phyloP scores from a whole-genome alignment of 2,797 vertebrate genomes.

The Hydrolagus colliei region DNA sequence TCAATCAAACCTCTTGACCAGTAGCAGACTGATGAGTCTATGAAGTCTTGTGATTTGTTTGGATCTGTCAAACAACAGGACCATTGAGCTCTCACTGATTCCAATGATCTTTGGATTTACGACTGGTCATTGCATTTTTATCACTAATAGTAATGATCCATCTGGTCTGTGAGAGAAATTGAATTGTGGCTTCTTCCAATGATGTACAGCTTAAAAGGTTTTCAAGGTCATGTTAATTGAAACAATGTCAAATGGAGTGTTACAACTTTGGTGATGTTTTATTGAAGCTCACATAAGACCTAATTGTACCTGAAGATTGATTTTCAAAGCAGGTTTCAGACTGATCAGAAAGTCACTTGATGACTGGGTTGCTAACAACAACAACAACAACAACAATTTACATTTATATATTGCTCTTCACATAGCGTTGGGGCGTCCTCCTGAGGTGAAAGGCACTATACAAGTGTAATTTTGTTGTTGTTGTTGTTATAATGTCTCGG shows the following conservation, averaged over 20 bases:
- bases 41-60: constrained; percentile 6
- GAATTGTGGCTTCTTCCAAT: neutral
- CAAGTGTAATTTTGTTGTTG: too few species aligned
- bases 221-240: constrained; percentile 29
- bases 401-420: too few species aligned
- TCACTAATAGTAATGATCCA: constrained; percentile 9
- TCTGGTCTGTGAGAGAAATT: constrained; percentile 16
- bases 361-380: too few species aligned
- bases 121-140: neutral
- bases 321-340: neutral
- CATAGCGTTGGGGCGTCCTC: too few species aligned
- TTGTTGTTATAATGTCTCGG: too few species aligned
- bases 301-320: neutral
- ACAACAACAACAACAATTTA: too few species aligned
- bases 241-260: constrained; percentile 17
- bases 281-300: neutral
- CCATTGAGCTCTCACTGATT: constrained; percentile 9
- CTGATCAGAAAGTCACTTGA: neutral
- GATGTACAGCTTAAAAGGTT: constrained; percentile 26
- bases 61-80: neutral
- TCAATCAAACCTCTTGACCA: constrained; percentile 13
- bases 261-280: constrained; percentile 7
- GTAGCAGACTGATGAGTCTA: neutral
- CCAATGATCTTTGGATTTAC: neutral
- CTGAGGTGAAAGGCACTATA: too few species aligned